A percentile compares a stretch with the other conserved stretches of the same genome.
Evolutionary conservation across 2,797 vertebrate genomes (phyloP).

Genomic region (Telmatherina bonti): DNA sequence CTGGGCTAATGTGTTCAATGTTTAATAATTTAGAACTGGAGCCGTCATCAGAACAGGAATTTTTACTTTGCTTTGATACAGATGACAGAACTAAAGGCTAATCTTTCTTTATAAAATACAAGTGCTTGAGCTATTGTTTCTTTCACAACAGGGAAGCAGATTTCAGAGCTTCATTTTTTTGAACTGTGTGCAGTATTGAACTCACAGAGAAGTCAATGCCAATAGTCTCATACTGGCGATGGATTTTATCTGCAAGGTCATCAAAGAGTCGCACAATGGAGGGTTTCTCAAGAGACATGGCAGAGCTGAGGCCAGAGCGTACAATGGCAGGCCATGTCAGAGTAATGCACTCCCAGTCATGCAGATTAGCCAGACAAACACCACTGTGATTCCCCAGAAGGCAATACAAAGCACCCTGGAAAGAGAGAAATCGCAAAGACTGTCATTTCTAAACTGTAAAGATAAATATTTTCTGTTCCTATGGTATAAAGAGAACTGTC

Average conservation of each 20-base stretch:
- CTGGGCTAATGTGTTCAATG: background rate
- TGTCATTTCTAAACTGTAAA: background rate
- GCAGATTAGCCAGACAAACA: conserved; percentile 94
- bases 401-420: conserved; percentile 97
- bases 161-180: background rate
- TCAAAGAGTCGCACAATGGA: conserved; percentile 98
- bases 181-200: background rate
- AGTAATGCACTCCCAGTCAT: conserved; percentile 96
- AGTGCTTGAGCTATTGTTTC: background rate
- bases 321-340: conserved; percentile 95
- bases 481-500: conserved; percentile 4
- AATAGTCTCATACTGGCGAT: conserved; percentile 97
- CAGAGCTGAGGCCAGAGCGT: conserved; percentile 93
- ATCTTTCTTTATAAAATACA: background rate
- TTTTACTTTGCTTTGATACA: background rate
- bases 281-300: conserved; percentile 97
- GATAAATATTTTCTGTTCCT: background rate
- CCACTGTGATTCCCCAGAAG: conserved; percentile 94
- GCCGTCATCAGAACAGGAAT: background rate
- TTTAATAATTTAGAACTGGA: background rate
- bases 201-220: conserved; percentile 94
- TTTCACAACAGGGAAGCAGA: background rate
- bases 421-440: background rate
- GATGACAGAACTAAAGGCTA: background rate
- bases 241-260: conserved; percentile 97